These are phyloP conservation scores for Aphaenogaster rudis DNA, from an alignment of 1,140 invertebrate species.

Conservation along the genomic window DNA sequence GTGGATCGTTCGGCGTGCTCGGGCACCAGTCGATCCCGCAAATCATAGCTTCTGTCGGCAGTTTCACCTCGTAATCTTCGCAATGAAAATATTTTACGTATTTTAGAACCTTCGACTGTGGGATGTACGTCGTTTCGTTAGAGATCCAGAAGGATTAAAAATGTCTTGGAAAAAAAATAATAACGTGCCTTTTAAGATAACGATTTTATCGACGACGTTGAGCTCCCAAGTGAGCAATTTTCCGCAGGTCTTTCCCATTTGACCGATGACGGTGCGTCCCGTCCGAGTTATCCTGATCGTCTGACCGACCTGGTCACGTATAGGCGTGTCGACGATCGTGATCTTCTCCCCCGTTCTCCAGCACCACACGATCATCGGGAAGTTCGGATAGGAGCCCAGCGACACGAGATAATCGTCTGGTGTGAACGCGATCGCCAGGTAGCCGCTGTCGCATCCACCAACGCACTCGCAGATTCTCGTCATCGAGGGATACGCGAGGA, in stretches of 20 bases:
- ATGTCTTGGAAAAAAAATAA: not conserved
- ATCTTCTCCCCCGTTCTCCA: conserved; percentile 84
- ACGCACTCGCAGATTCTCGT: conserved; percentile 78
- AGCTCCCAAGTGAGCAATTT: conserved; percentile 80
- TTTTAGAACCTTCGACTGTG: not conserved
- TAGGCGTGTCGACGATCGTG: conserved; percentile 63
- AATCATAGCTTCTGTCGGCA: conserved; percentile 69
- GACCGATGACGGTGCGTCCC: conserved; percentile 73
- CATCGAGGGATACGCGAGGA: conserved; percentile 82
- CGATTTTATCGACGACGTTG: conserved; percentile 50
- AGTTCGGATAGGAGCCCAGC: conserved; percentile 78
- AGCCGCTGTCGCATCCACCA: conserved; percentile 70
- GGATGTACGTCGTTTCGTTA: not conserved
- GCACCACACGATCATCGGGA: conserved; percentile 81
- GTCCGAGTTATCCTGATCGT: conserved; percentile 67
- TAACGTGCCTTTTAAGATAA: conserved; percentile 63
- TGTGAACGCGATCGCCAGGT: conserved; percentile 80
- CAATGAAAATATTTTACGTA: not conserved
- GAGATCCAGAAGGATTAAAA: not conserved
- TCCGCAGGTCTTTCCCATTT: conserved; percentile 78
- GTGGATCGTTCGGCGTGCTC: conserved; percentile 24
- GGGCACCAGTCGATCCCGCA: conserved; percentile 79
- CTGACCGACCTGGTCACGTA: conserved; percentile 79
- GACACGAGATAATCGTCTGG: conserved; percentile 78
- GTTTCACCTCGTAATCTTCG: conserved; percentile 66